Evolutionary conservation across 2,888 invertebrate genomes (phyloP).

Genomic region (Stenichneumon culpator): DNA sequence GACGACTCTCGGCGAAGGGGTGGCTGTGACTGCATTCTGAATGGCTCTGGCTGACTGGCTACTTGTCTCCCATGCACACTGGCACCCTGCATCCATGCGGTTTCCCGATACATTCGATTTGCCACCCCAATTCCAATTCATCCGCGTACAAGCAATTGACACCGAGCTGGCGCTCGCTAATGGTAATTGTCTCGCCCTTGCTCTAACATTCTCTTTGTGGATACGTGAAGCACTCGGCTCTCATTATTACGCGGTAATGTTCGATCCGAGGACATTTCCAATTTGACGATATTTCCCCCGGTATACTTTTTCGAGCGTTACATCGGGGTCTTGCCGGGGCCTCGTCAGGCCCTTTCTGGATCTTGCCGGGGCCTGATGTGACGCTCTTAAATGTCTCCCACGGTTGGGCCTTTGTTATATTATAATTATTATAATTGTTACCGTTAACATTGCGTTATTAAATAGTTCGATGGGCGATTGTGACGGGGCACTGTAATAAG

Average conservation of each 20-base stretch:
- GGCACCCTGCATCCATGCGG: conserved; percentile 61
- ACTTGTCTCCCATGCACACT: conserved; percentile 48
- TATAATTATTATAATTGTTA: too few relatives aligned
- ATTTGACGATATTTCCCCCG: background rate
- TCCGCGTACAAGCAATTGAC: conserved; percentile 64
- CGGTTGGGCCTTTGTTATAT: too few relatives aligned
- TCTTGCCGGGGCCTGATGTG: too few relatives aligned
- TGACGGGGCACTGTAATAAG: conserved; percentile 45
- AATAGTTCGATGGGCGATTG: conserved; percentile 38
- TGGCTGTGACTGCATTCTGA: conserved; percentile 49
- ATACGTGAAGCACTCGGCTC: conserved; percentile 12
- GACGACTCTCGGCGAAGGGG: conserved; percentile 54
- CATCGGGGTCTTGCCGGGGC: too few relatives aligned
- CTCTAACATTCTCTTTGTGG: conserved; percentile 39
- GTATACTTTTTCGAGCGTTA: background rate
- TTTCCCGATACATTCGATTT: conserved; percentile 69
- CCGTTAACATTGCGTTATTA: conserved; percentile 16
- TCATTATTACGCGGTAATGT: background rate
- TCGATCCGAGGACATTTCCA: background rate
- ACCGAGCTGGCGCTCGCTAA: conserved; percentile 47
- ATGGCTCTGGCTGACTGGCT: conserved; percentile 61
- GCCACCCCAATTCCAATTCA: conserved; percentile 68
- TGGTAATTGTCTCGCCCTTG: conserved; percentile 59
- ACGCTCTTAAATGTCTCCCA: too few relatives aligned
- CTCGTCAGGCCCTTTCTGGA: too few relatives aligned